A percentile compares a stretch with the other conserved stretches of the same genome.
Evolutionary conservation across 2,797 vertebrate genomes (phyloP).

Genomic region (Pseudochromis fuscus): DNA sequence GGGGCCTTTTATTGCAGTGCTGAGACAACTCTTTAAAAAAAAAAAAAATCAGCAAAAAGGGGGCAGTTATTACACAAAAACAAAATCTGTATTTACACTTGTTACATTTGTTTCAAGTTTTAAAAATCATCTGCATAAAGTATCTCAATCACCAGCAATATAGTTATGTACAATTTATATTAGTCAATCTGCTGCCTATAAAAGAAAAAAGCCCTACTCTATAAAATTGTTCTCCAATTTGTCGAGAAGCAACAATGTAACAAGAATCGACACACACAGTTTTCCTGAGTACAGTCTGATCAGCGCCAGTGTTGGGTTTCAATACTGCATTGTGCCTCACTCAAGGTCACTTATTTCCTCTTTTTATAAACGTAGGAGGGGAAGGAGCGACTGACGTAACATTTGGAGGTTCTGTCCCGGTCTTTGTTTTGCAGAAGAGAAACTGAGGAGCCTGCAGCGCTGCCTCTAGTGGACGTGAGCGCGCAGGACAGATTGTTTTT

Average conservation of each 20-base stretch:
- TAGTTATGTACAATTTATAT: constrained; percentile 81
- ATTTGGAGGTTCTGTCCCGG: constrained; percentile 24
- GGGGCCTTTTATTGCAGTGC: constrained; percentile 34
- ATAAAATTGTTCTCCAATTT: constrained; percentile 61
- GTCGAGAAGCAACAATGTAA: constrained; percentile 52
- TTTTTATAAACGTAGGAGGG: not conserved
- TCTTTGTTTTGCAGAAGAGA: constrained; percentile 12
- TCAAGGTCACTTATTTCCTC: constrained; percentile 53
- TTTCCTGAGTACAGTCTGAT: constrained; percentile 81
- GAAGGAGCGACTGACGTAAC: constrained; percentile 33
- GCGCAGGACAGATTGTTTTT: constrained; percentile 31
- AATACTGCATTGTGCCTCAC: constrained; percentile 72
- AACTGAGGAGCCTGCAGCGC: constrained; percentile 27
- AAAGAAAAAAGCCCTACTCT: constrained; percentile 42
- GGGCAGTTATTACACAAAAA: not conserved
- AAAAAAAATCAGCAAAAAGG: not conserved
- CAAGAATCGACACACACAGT: constrained; percentile 35
- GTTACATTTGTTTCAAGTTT: constrained; percentile 72
- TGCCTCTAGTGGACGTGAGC: constrained; percentile 7
- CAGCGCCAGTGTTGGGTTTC: constrained; percentile 63
- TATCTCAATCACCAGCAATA: constrained; percentile 56
- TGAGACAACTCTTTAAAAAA: constrained; percentile 7
- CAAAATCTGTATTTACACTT: constrained; percentile 70
- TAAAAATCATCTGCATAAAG: constrained; percentile 55
- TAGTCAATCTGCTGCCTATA: constrained; percentile 60